phyloP scores from a whole-genome alignment of 2,113 vertebrate species.

The Kryptolebias marmoratus region DNA sequence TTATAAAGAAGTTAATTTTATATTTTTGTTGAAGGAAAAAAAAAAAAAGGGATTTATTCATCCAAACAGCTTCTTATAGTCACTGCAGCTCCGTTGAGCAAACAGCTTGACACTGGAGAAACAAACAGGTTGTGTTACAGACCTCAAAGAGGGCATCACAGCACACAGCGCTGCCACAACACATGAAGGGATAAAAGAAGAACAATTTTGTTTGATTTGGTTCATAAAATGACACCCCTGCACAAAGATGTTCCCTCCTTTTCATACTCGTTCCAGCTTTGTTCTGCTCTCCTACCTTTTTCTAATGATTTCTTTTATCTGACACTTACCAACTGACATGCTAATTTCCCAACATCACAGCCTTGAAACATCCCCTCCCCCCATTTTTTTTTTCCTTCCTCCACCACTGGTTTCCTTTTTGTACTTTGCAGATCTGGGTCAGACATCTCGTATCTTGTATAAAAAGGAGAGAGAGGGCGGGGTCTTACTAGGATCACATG shows the following conservation, averaged over 20 bases:
- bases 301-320: conserved; percentile 60
- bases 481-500: conserved; percentile 42
- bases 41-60: too few species aligned
- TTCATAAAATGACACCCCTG: conserved; percentile 24
- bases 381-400: conserved; percentile 8
- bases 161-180: not conserved
- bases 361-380: conserved; percentile 40
- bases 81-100: not conserved
- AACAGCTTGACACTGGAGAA: not conserved
- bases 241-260: conserved; percentile 18
- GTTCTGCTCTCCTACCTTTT: conserved; percentile 17
- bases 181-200: not conserved
- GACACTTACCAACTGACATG: conserved; percentile 65
- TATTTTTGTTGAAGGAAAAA: too few species aligned
- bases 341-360: conserved; percentile 71
- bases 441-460: conserved; percentile 58
- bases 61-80: not conserved
- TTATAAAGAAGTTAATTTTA: too few species aligned
- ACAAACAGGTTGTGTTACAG: not conserved
- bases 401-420: conserved; percentile 37
- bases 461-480: conserved; percentile 12
- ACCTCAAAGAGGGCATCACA: not conserved
- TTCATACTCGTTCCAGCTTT: conserved; percentile 3
- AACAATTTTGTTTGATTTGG: conserved; percentile 4
- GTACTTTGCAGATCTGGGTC: conserved; percentile 77